Conservation (phyloP, 2,113 vertebrate species). For the Gobius niger region DNA sequence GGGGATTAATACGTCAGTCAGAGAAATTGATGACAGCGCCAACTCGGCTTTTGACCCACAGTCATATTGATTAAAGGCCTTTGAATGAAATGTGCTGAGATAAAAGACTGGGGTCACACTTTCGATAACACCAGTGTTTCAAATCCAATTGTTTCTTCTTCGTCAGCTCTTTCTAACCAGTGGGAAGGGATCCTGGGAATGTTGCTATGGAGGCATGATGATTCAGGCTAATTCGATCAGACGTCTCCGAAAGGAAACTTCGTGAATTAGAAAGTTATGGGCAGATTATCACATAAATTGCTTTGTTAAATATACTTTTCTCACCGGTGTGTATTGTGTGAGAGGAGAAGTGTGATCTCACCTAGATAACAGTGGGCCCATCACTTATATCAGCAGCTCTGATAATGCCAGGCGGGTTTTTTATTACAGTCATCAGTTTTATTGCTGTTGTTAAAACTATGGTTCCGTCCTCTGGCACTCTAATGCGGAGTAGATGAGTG, state of each 20-base stretch:
- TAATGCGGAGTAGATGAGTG: conserved; percentile 74
- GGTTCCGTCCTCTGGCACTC: conserved; percentile 58
- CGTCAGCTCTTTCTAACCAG: conserved; percentile 55
- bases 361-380: conserved; percentile 51
- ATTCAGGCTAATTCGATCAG: conserved; percentile 44
- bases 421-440: conserved; percentile 75
- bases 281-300: conserved; percentile 52
- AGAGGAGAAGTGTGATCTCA: conserved; percentile 8
- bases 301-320: conserved; percentile 28
- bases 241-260: conserved; percentile 33
- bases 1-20: conserved; percentile 45
- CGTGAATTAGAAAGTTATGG: conserved; percentile 43
- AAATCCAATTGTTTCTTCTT: conserved; percentile 24
- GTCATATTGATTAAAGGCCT: conserved; percentile 38
- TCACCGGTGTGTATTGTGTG: conserved; percentile 4
- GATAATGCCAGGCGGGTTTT: conserved; percentile 62
- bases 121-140: conserved; percentile 32
- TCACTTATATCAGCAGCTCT: conserved; percentile 60
- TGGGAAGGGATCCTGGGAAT: conserved; percentile 31
- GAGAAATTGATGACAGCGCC: conserved; percentile 32
- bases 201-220: conserved; percentile 29
- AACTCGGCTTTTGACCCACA: conserved; percentile 18
- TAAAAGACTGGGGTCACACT: conserved; percentile 26
- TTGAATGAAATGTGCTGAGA: conserved; percentile 53
- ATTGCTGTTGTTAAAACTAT: conserved; percentile 70